Percentiles rank a stretch among this genome's conserved stretches.
phyloP scores from a whole-genome alignment of 2,888 invertebrate species.

The Calameuta filiformis region DNA sequence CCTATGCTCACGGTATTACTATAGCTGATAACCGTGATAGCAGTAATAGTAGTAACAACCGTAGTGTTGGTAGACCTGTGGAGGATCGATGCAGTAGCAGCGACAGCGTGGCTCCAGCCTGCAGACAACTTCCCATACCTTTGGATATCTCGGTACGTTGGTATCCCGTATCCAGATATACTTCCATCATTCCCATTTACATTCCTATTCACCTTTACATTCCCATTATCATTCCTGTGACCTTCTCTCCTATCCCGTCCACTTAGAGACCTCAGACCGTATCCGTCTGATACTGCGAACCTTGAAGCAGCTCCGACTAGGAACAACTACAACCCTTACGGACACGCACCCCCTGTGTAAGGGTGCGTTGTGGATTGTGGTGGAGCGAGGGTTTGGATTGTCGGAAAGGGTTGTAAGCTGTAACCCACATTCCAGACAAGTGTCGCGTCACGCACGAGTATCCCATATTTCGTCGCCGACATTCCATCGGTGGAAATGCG shows the following conservation, averaged over 20 bases:
- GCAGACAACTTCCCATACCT: constrained; percentile 28
- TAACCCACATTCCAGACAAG: neutral
- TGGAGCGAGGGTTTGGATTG: neutral
- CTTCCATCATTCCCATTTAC: neutral
- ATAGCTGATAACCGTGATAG: neutral
- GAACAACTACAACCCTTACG: neutral
- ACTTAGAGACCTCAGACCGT: neutral
- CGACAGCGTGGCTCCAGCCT: constrained; percentile 61
- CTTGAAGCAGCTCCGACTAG: neutral
- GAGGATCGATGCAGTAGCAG: constrained; percentile 46
- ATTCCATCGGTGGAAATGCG: neutral
- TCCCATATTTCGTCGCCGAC: neutral
- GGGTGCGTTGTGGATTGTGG: neutral
- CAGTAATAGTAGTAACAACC: neutral
- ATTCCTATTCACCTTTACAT: constrained; percentile 26
- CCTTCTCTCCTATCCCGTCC: constrained; percentile 16
- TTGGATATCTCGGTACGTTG: constrained; percentile 5
- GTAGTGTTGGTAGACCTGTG: constrained; percentile 19
- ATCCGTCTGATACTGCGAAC: neutral
- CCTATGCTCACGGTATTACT: neutral
- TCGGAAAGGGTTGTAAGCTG: neutral
- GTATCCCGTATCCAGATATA: neutral
- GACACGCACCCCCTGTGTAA: neutral
- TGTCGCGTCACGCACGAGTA: neutral
- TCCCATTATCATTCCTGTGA: constrained; percentile 41